Conservation (phyloP, 2,797 vertebrate species). For the Aselliscus stoliczkanus region DNA sequence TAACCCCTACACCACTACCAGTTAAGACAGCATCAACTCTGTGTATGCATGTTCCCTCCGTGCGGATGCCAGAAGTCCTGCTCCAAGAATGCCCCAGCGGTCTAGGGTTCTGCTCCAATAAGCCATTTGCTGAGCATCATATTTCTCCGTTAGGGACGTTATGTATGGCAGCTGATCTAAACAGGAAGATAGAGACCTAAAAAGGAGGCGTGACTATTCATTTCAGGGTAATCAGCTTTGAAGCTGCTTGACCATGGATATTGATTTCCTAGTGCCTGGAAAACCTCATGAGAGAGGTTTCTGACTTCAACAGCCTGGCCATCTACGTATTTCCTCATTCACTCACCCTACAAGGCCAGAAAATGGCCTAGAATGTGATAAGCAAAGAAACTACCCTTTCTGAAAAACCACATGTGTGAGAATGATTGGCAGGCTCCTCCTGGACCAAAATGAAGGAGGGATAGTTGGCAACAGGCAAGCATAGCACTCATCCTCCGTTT, state of each 20-base stretch:
- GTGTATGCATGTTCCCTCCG: neutral
- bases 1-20: neutral
- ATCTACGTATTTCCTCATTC: neutral
- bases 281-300: neutral
- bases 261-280: conserved; percentile 3
- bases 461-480: neutral
- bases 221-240: neutral
- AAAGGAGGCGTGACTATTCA: conserved; percentile 2
- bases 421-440: neutral
- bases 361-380: neutral
- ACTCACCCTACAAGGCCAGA: neutral
- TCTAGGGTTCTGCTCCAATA: conserved; percentile 42
- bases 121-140: neutral
- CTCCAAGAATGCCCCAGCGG: neutral
- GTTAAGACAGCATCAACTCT: neutral
- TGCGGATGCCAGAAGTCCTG: neutral
- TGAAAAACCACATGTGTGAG: neutral
- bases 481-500: neutral
- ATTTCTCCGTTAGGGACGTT: conserved; percentile 32
- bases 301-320: neutral
- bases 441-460: neutral
- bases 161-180: neutral
- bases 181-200: conserved; percentile 10
- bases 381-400: neutral
- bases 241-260: conserved; percentile 29